Percentiles rank a stretch among this genome's conserved stretches.
Conservation (phyloP, 2,888 invertebrate genomes). For the Electrophaes corylata region DNA sequence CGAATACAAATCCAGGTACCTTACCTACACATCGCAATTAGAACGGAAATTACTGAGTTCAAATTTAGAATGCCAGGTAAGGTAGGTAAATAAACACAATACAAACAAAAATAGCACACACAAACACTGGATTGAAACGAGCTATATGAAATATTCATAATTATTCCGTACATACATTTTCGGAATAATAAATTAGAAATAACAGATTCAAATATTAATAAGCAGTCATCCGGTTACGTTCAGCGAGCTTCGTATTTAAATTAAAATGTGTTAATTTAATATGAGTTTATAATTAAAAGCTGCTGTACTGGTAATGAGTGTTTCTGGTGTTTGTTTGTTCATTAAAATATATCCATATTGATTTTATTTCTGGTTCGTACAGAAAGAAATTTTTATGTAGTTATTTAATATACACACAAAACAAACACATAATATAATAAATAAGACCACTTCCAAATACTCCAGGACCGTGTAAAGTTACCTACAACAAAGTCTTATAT, state of each 20-base stretch:
- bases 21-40: too few relatives aligned
- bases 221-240: slow-evolving; percentile 7
- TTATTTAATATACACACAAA: too few relatives aligned
- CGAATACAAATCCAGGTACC: too few relatives aligned
- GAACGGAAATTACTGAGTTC: not conserved
- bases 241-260: slow-evolving; percentile 3
- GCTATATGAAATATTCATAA: not conserved
- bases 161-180: not conserved
- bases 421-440: too few relatives aligned
- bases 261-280: slow-evolving; percentile 1
- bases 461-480: too few relatives aligned
- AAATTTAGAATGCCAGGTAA: not conserved
- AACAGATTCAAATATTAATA: slow-evolving; percentile 9
- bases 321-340: not conserved
- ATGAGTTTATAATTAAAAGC: slow-evolving; percentile 3
- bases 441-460: too few relatives aligned
- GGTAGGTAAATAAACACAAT: not conserved
- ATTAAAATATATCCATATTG: too few relatives aligned
- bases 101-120: too few relatives aligned
- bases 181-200: slow-evolving; percentile 7
- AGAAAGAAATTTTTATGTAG: too few relatives aligned
- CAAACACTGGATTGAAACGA: too few relatives aligned
- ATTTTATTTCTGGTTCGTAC: too few relatives aligned
- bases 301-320: not conserved
- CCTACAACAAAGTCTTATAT: too few relatives aligned